Evolutionary conservation across 2,797 vertebrate species (phyloP).

Genomic region (Rhinichthys osculus): DNA sequence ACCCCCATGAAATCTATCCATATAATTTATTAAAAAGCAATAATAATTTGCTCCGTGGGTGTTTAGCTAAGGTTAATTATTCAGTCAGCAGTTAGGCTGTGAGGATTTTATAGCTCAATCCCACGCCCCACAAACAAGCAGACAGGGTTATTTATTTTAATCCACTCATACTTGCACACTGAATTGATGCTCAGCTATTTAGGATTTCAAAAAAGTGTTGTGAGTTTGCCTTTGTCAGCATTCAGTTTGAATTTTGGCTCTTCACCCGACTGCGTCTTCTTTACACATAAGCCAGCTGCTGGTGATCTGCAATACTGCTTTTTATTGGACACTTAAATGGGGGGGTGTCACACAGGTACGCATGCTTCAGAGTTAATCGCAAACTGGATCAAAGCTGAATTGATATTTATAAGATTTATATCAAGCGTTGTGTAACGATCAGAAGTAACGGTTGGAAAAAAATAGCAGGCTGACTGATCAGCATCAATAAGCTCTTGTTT

Average conservation of each 20-base stretch:
- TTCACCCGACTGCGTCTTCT: not conserved
- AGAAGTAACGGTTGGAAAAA: too few species aligned
- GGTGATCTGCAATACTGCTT: slow-evolving; percentile 51
- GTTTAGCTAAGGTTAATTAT: slow-evolving; percentile 43
- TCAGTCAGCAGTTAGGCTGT: slow-evolving; percentile 25
- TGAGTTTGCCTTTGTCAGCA: slow-evolving; percentile 41
- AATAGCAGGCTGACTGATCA: too few species aligned
- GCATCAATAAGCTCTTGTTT: too few species aligned
- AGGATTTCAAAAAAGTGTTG: not conserved
- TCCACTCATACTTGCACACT: slow-evolving; percentile 3
- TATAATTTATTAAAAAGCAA: slow-evolving; percentile 35
- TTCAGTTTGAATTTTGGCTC: slow-evolving; percentile 13
- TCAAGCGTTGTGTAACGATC: too few species aligned
- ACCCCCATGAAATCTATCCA: slow-evolving; percentile 3
- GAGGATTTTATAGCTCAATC: slow-evolving; percentile 36
- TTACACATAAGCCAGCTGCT: slow-evolving; percentile 44
- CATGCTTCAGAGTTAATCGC: too few species aligned
- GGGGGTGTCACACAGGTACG: too few species aligned
- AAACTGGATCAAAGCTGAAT: too few species aligned
- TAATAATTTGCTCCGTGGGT: slow-evolving; percentile 20
- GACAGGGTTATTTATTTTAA: slow-evolving; percentile 22
- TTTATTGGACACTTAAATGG: slow-evolving; percentile 53
- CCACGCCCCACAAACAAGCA: slow-evolving; percentile 24
- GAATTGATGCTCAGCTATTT: slow-evolving; percentile 12
- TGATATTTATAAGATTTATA: too few species aligned